Conservation (phyloP, 64 coral and sea anemone species). For the Dendronephthya gigantea region DNA sequence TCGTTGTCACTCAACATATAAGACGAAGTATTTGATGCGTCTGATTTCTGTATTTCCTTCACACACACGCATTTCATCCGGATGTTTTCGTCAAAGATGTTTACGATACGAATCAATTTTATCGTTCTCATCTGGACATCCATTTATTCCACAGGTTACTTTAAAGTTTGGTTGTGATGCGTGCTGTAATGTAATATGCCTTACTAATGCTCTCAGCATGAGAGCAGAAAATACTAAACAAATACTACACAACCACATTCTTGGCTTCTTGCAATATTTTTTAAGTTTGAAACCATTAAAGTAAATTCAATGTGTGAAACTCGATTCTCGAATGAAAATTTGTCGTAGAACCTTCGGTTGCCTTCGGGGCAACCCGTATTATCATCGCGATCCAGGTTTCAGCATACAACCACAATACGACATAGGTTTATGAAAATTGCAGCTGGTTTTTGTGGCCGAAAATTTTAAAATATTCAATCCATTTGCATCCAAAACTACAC, state of each 20-base stretch:
- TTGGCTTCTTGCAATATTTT: neutral
- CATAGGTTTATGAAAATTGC: too few species aligned
- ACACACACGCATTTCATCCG: neutral
- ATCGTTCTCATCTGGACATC: neutral
- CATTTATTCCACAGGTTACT: constrained; percentile 14
- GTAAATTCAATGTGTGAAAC: neutral
- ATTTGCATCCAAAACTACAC: neutral
- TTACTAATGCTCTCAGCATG: constrained; percentile 6
- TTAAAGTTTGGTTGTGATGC: constrained; percentile 15
- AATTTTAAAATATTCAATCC: neutral
- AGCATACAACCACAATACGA: too few species aligned
- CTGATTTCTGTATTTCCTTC: neutral
- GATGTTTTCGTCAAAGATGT: neutral
- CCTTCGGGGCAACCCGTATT: neutral
- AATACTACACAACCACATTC: constrained; percentile 20
- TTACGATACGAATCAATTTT: constrained; percentile 17
- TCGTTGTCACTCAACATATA: neutral
- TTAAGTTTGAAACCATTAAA: neutral
- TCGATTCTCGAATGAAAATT: neutral
- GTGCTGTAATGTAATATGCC: constrained; percentile 12
- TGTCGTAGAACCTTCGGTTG: neutral
- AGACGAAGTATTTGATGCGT: neutral
- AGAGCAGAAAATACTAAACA: constrained; percentile 11
- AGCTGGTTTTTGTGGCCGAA: neutral
- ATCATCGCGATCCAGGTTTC: neutral